Conservation (phyloP, 2,888 invertebrate species). For the Tiphia femorata region DNA sequence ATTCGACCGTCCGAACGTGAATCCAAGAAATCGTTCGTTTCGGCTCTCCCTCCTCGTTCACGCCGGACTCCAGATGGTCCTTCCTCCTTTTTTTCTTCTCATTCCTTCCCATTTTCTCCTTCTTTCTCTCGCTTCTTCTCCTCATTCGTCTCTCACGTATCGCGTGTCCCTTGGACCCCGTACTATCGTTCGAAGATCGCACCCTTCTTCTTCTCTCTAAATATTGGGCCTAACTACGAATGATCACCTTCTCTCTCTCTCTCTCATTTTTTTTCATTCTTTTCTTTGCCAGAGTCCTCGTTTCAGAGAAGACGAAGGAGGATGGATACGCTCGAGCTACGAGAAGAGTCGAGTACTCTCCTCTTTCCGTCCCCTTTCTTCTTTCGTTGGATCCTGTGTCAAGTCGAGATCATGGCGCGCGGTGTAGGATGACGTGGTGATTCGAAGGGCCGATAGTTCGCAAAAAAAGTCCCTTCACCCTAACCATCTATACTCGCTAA, state of each 20-base stretch:
- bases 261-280: conserved; percentile 22
- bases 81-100: not conserved
- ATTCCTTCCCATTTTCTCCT: not conserved
- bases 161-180: conserved; percentile 21
- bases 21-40: not conserved
- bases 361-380: conserved; percentile 19
- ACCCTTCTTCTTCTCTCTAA: conserved; percentile 13
- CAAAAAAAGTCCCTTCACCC: conserved; percentile 38
- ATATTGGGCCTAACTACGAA: conserved; percentile 18
- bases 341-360: conserved; percentile 27
- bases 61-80: conserved; percentile 1
- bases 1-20: too few relatives aligned
- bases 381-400: conserved; percentile 49
- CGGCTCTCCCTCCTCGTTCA: not conserved
- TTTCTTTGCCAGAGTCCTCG: conserved; percentile 12
- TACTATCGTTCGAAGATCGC: conserved; percentile 21
- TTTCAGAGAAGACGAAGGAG: conserved; percentile 1
- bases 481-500: too few relatives aligned
- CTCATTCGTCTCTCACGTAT: conserved; percentile 14
- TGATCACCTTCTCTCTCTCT: too few relatives aligned
- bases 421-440: conserved; percentile 52
- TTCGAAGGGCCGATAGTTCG: conserved; percentile 40
- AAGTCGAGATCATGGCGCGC: conserved; percentile 42
- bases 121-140: not conserved
- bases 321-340: conserved; percentile 19